Evolutionary conservation across 2,888 invertebrate genomes (phyloP).

Genomic region (Clepsis dumicolana): DNA sequence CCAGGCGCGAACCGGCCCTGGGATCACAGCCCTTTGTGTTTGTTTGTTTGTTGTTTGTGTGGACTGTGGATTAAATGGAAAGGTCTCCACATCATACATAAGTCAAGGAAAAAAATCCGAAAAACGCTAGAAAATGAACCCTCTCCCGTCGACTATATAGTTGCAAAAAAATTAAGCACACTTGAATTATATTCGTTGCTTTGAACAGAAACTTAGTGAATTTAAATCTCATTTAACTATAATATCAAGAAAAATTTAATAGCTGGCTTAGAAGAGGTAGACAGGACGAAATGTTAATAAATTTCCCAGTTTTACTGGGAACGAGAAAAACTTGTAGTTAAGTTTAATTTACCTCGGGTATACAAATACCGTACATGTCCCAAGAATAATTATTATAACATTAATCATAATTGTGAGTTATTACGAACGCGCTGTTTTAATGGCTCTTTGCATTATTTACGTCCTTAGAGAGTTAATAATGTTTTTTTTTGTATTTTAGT

Average conservation of each 20-base stretch:
- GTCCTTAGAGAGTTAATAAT: too few relatives aligned
- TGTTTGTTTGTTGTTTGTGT: too few relatives aligned
- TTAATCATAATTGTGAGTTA: not conserved
- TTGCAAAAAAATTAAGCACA: not conserved
- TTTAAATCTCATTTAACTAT: conserved; percentile 2
- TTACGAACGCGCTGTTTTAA: not conserved
- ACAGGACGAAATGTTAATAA: conserved; percentile 13
- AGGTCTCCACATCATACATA: too few relatives aligned
- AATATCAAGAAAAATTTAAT: conserved; percentile 4
- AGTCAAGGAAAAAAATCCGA: too few relatives aligned
- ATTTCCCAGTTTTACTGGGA: not conserved
- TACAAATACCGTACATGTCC: not conserved
- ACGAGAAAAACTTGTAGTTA: not conserved
- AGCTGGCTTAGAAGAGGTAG: not conserved
- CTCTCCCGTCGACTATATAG: too few relatives aligned
- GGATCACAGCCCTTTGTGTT: too few relatives aligned
- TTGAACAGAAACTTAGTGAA: not conserved
- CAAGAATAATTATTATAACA: not conserved
- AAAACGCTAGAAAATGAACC: too few relatives aligned
- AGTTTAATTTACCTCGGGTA: not conserved
- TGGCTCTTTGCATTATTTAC: not conserved
- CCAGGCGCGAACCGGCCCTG: too few relatives aligned
- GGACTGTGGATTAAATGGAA: too few relatives aligned
- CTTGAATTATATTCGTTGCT: too few relatives aligned
- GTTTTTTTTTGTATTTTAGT: too few relatives aligned